Evolutionary conservation across 30 jellyfish, hydroid and myxozoan genomes (phyloP).

Genomic region (Chrysaora quinquecirrha): DNA sequence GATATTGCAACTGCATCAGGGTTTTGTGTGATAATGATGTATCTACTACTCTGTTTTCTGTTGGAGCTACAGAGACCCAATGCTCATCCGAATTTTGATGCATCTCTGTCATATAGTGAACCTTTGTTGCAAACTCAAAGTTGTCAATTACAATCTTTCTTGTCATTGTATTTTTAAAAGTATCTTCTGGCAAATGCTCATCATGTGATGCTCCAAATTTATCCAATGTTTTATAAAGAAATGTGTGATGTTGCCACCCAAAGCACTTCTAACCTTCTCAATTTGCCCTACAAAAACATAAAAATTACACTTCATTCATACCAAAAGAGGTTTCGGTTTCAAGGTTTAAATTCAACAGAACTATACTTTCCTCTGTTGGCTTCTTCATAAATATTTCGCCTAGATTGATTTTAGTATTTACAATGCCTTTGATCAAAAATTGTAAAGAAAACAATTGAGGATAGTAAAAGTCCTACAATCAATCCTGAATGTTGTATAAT

Average conservation of each 20-base stretch:
- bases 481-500: not conserved
- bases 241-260: not conserved
- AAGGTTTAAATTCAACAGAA: too few relatives aligned
- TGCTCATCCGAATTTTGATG: constrained; percentile 38
- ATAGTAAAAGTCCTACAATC: not conserved
- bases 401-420: too few relatives aligned
- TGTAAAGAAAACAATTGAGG: too few relatives aligned
- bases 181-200: not conserved
- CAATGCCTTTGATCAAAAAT: too few relatives aligned
- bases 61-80: constrained; percentile 30
- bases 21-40: constrained; percentile 2
- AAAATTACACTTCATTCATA: too few relatives aligned
- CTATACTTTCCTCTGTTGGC: too few relatives aligned
- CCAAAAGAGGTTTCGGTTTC: too few relatives aligned
- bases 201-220: not conserved
- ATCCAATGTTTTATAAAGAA: not conserved
- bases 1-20: not conserved
- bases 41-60: constrained; percentile 5
- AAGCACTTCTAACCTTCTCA: not conserved
- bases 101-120: constrained; percentile 33
- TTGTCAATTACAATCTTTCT: constrained; percentile 13
- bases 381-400: too few relatives aligned
- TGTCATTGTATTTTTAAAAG: not conserved
- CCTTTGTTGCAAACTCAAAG: constrained; percentile 18
- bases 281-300: not conserved